Percentiles rank a stretch among this genome's conserved stretches.
Conservation (phyloP, 1,140 invertebrate species). For the Euwallacea similis region DNA sequence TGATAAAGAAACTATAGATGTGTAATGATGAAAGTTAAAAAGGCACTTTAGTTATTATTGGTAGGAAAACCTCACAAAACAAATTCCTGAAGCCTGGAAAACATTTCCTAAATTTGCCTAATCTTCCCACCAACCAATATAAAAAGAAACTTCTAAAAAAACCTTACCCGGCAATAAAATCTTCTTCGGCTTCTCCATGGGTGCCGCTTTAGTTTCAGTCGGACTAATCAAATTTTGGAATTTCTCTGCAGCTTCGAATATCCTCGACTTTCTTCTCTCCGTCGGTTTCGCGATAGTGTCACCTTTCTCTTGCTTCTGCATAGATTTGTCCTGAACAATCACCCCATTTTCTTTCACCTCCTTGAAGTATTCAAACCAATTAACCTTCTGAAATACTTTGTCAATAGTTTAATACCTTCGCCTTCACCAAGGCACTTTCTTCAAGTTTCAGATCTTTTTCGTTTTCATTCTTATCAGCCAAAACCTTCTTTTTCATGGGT, state of each 20-base stretch:
- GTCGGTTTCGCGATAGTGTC: slow-evolving; percentile 43
- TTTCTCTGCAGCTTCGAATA: slow-evolving; percentile 72
- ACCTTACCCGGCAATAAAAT: slow-evolving; percentile 68
- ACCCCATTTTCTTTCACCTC: slow-evolving; percentile 29
- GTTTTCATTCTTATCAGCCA: slow-evolving; percentile 51
- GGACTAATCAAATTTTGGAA: slow-evolving; percentile 63
- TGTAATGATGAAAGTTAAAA: slow-evolving; percentile 1
- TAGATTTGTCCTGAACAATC: slow-evolving; percentile 44
- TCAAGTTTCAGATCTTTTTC: slow-evolving; percentile 45
- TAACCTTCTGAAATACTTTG: too few relatives aligned
- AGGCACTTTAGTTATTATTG: background rate
- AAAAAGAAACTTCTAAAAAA: background rate
- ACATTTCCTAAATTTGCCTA: background rate
- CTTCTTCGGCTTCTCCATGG: slow-evolving; percentile 73
- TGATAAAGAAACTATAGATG: background rate
- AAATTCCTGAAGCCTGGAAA: background rate
- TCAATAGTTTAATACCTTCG: too few relatives aligned
- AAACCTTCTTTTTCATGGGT: slow-evolving; percentile 48
- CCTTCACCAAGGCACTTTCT: background rate
- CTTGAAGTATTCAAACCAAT: background rate
- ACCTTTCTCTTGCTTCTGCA: slow-evolving; percentile 47
- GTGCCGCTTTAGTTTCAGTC: slow-evolving; percentile 47
- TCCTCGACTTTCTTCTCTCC: slow-evolving; percentile 66
- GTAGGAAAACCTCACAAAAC: background rate
- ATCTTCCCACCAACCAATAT: background rate